These are phyloP conservation scores for Sebastes oblongus DNA, from an alignment of 2,797 vertebrate genomes.

Conservation along the genomic window DNA sequence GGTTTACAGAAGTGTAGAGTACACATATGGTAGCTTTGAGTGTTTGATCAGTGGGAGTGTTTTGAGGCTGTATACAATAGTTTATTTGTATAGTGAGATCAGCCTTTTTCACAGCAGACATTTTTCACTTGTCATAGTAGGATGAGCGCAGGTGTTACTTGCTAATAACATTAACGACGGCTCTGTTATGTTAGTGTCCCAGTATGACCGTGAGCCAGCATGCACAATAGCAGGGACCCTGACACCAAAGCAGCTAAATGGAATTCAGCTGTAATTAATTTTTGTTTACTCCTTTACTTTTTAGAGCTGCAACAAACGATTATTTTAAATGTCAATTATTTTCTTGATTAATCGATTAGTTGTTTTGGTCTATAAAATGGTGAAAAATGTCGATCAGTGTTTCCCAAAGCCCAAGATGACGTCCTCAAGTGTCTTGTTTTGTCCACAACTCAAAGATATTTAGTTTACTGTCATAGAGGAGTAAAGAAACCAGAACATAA, in stretches of 20 bases:
- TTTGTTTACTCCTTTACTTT: background rate
- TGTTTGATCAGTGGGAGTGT: conserved; percentile 13
- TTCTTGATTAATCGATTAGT: too few species aligned
- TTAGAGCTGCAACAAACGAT: background rate
- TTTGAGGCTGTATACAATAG: background rate
- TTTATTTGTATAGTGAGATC: background rate
- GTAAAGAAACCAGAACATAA: too few species aligned
- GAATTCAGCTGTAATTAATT: background rate
- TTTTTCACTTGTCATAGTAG: background rate
- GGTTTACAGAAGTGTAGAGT: background rate
- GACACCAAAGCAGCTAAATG: background rate
- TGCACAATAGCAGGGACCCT: background rate
- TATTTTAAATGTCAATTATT: too few species aligned
- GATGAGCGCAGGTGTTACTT: conserved; percentile 14
- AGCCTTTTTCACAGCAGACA: background rate
- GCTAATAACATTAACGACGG: background rate
- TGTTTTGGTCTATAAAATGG: too few species aligned
- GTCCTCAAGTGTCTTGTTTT: too few species aligned
- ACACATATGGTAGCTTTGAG: background rate
- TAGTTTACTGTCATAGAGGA: too few species aligned
- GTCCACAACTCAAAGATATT: too few species aligned
- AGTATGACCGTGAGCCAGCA: background rate
- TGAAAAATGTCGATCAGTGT: too few species aligned
- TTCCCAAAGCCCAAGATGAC: too few species aligned
- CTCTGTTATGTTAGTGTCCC: background rate